Percentiles rank a stretch among this genome's conserved stretches.
phyloP scores from a whole-genome alignment of 1,140 invertebrate species.

The Zaprionus capensis region DNA sequence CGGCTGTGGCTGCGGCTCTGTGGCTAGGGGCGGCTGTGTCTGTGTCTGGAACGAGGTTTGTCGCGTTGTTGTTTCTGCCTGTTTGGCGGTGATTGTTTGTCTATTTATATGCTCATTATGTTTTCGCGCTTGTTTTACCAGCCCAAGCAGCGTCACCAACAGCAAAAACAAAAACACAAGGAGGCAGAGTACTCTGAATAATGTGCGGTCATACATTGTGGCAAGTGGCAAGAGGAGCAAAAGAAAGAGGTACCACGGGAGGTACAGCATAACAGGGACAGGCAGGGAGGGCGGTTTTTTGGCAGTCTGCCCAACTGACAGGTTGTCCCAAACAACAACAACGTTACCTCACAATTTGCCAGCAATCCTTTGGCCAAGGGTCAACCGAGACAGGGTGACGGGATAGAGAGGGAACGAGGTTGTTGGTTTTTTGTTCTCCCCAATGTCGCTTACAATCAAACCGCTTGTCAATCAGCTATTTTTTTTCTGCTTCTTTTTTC shows the following conservation, averaged over 20 bases:
- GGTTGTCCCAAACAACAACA: slow-evolving; percentile 20
- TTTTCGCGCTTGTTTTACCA: slow-evolving; percentile 76
- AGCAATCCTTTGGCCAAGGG: slow-evolving; percentile 24
- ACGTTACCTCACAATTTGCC: slow-evolving; percentile 47
- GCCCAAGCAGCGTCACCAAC: slow-evolving; percentile 33
- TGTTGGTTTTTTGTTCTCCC: slow-evolving; percentile 16
- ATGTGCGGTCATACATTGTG: slow-evolving; percentile 68
- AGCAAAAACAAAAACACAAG: slow-evolving; percentile 10
- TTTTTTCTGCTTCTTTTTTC: slow-evolving; percentile 1
- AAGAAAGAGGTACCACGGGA: neutral
- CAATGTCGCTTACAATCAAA: slow-evolving; percentile 59
- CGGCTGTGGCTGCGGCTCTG: slow-evolving; percentile 13
- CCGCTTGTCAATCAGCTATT: slow-evolving; percentile 66
- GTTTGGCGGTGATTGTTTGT: slow-evolving; percentile 63
- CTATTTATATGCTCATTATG: slow-evolving; percentile 78
- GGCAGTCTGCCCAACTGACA: slow-evolving; percentile 2
- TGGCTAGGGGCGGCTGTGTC: neutral
- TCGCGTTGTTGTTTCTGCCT: slow-evolving; percentile 14
- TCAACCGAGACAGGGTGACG: slow-evolving; percentile 8
- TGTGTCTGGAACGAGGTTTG: slow-evolving; percentile 27
- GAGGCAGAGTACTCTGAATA: slow-evolving; percentile 54
- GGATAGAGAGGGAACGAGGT: neutral
- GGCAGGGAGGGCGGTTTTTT: neutral
- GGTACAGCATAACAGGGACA: neutral
- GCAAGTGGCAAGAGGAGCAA: slow-evolving; percentile 22